A percentile compares a stretch with the other conserved stretches of the same genome.
Conservation (phyloP, 2,797 vertebrate species). For the Carduelis carduelis region DNA sequence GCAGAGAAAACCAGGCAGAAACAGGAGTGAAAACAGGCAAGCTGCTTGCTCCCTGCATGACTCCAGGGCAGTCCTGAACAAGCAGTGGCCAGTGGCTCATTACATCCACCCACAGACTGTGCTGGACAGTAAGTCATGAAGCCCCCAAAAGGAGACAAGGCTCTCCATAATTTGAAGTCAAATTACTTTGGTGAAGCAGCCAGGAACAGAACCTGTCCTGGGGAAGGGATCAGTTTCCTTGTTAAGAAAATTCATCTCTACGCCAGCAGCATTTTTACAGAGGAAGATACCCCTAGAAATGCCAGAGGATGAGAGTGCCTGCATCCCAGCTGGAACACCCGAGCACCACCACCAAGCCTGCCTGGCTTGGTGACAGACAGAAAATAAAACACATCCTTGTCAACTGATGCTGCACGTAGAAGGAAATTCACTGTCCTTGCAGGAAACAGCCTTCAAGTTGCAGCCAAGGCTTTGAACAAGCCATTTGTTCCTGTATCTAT, state of each 20-base stretch:
- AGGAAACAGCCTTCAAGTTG: background rate
- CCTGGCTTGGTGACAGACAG: background rate
- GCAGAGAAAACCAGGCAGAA: background rate
- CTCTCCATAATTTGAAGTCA: background rate
- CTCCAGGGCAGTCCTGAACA: accelerated
- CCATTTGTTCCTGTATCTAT: background rate
- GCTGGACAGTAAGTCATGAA: background rate
- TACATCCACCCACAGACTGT: accelerated
- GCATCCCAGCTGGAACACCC: background rate
- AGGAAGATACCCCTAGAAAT: background rate
- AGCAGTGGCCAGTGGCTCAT: background rate
- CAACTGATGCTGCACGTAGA: background rate
- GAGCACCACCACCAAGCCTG: background rate
- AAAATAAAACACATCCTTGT: background rate
- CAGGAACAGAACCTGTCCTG: background rate
- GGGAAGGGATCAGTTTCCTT: background rate
- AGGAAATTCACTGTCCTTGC: background rate
- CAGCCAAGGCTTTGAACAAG: background rate
- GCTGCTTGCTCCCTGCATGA: background rate
- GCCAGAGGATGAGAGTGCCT: accelerated
- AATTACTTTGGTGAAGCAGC: background rate
- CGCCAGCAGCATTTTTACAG: background rate
- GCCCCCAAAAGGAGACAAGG: background rate
- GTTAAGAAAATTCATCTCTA: background rate
- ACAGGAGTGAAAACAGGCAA: background rate